Conservation (phyloP, 2,797 vertebrate genomes). For the Pachyuromys duprasi region DNA sequence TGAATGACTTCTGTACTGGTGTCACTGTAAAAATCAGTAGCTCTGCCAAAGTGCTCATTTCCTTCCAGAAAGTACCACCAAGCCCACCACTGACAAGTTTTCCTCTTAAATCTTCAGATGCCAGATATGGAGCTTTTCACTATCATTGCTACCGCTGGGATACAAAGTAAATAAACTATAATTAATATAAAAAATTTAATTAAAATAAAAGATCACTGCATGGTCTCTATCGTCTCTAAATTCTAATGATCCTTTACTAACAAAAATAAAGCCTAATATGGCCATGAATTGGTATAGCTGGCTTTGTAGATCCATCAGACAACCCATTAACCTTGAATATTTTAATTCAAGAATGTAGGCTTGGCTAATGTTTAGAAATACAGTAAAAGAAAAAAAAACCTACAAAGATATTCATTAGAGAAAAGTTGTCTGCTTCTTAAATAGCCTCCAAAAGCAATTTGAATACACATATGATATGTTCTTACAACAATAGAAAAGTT, state of each 20-base stretch:
- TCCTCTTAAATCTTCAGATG: constrained; percentile 38
- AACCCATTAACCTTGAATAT: background rate
- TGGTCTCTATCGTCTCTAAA: background rate
- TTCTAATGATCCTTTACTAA: background rate
- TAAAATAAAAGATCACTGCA: too few species aligned
- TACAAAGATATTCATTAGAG: background rate
- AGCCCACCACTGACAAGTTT: background rate
- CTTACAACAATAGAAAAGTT: constrained; percentile 13
- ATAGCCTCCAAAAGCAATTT: background rate
- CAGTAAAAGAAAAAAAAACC: background rate
- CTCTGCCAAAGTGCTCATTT: constrained; percentile 15
- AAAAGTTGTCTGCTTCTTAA: constrained; percentile 5
- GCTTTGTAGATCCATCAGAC: background rate
- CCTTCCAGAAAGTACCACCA: constrained; percentile 16
- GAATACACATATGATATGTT: background rate
- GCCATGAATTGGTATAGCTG: background rate
- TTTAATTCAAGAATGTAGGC: background rate
- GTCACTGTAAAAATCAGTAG: constrained; percentile 14
- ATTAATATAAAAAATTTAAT: too few species aligned
- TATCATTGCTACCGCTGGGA: too few species aligned
- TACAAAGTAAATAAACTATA: too few species aligned
- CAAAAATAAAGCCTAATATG: background rate
- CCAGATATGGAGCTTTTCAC: background rate
- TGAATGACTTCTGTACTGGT: background rate
- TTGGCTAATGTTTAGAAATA: constrained; percentile 37